A percentile compares a stretch with the other conserved stretches of the same genome.
Conservation (phyloP, 2,888 invertebrate genomes). For the Dynastes hyllus region DNA sequence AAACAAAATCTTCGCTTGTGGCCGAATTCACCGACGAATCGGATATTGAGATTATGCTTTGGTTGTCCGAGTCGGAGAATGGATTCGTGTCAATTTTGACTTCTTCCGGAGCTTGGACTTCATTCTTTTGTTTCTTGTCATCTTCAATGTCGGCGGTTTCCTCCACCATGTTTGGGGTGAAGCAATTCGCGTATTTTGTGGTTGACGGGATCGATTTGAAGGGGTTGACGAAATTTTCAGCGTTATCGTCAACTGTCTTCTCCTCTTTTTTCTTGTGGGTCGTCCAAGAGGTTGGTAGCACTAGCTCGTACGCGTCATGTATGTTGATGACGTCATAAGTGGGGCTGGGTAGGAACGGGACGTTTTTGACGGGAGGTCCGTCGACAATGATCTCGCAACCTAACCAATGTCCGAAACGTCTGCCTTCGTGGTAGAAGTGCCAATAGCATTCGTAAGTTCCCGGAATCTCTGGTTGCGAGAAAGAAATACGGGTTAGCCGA, state of each 20-base stretch:
- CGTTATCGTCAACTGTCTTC: neutral
- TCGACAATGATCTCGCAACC: constrained; percentile 69
- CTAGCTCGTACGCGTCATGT: constrained; percentile 48
- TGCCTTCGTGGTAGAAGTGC: constrained; percentile 69
- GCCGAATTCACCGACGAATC: constrained; percentile 52
- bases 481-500: neutral
- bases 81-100: constrained; percentile 24
- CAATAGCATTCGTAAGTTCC: constrained; percentile 71
- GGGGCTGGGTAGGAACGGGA: constrained; percentile 36
- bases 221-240: constrained; percentile 10
- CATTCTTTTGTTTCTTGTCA: neutral
- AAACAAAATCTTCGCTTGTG: constrained; percentile 55
- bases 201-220: neutral
- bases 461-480: constrained; percentile 54
- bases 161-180: neutral
- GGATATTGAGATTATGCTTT: constrained; percentile 57
- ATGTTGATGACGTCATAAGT: constrained; percentile 51
- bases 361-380: constrained; percentile 55
- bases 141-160: neutral
- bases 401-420: constrained; percentile 70
- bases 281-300: constrained; percentile 47
- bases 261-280: neutral
- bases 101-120: neutral
- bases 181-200: neutral
- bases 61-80: constrained; percentile 55